These are phyloP conservation scores for Listrodromus nycthemerus DNA, from an alignment of 2,888 invertebrate species.

Conservation along the genomic window DNA sequence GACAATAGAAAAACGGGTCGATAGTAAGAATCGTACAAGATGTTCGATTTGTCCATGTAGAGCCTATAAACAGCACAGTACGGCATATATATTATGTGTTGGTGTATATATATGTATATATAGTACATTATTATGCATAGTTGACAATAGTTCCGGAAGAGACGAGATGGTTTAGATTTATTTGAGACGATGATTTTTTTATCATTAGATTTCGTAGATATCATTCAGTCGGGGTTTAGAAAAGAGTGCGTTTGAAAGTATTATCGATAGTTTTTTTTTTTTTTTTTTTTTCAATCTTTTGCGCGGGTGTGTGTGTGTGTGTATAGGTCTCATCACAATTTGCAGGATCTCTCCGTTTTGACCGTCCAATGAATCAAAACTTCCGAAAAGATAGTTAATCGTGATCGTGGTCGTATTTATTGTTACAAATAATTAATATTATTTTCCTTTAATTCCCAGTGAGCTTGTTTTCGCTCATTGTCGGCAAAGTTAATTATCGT, in stretches of 20 bases:
- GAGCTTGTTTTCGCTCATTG: conserved; percentile 35
- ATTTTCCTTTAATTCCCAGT: conserved; percentile 10
- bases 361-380: conserved; percentile 34
- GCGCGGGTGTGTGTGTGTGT: not conserved
- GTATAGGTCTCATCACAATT: conserved; percentile 18
- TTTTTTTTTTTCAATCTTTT: too few species aligned
- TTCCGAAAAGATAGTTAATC: conserved; percentile 42
- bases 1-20: conserved; percentile 58
- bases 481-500: conserved; percentile 43
- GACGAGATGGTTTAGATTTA: conserved; percentile 17
- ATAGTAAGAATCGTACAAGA: conserved; percentile 30
- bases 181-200: conserved; percentile 16
- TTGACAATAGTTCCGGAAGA: conserved; percentile 29
- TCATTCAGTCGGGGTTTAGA: conserved; percentile 6
- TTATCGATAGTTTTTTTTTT: conserved; percentile 12
- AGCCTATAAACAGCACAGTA: conserved; percentile 22
- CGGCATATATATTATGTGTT: conserved; percentile 3
- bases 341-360: conserved; percentile 10
- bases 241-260: conserved; percentile 21
- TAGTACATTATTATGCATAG: conserved; percentile 26
- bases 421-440: conserved; percentile 35
- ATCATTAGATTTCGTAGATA: conserved; percentile 8
- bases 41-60: conserved; percentile 29
- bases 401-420: conserved; percentile 44
- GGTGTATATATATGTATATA: conserved; percentile 3